These are phyloP conservation scores for Esox masquinongy DNA, from an alignment of 2,797 vertebrate genomes.

Conservation along the genomic window DNA sequence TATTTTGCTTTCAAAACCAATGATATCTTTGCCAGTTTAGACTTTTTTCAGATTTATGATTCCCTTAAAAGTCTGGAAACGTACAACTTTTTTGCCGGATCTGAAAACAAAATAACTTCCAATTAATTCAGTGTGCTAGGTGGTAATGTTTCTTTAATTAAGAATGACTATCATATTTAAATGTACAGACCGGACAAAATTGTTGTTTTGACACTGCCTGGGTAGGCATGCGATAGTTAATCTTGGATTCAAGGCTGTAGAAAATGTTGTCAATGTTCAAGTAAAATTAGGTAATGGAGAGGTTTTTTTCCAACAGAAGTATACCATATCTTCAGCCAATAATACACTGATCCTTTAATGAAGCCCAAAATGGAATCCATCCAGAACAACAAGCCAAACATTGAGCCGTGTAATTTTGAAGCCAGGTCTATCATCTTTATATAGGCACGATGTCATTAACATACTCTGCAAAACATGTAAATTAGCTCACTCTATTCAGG, in stretches of 20 bases:
- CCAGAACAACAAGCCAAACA: slow-evolving; percentile 41
- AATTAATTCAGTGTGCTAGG: no score
- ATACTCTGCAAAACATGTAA: slow-evolving; percentile 37
- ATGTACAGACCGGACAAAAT: slow-evolving; percentile 44
- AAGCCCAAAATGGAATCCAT: slow-evolving; percentile 49
- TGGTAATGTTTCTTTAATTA: slow-evolving; percentile 14
- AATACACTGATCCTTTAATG: slow-evolving; percentile 54
- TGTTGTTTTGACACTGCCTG: slow-evolving; percentile 29
- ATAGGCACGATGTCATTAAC: slow-evolving; percentile 48
- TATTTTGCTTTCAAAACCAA: no score
- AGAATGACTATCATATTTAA: slow-evolving; percentile 45
- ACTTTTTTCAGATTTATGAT: no score
- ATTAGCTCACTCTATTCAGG: slow-evolving; percentile 29
- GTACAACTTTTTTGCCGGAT: no score
- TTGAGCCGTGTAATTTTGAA: slow-evolving; percentile 40
- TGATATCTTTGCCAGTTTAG: no score
- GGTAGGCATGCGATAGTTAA: slow-evolving; percentile 46
- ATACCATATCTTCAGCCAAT: slow-evolving; percentile 31
- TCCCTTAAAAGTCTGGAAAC: no score
- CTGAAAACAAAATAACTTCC: no score
- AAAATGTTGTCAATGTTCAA: slow-evolving; percentile 47
- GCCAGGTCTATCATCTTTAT: slow-evolving; percentile 46
- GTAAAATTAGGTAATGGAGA: slow-evolving; percentile 31
- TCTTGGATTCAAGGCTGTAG: slow-evolving; percentile 51
- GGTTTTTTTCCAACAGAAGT: slow-evolving; percentile 35